Conservation (phyloP, 1,140 invertebrate species). For the Orussus abietinus region DNA sequence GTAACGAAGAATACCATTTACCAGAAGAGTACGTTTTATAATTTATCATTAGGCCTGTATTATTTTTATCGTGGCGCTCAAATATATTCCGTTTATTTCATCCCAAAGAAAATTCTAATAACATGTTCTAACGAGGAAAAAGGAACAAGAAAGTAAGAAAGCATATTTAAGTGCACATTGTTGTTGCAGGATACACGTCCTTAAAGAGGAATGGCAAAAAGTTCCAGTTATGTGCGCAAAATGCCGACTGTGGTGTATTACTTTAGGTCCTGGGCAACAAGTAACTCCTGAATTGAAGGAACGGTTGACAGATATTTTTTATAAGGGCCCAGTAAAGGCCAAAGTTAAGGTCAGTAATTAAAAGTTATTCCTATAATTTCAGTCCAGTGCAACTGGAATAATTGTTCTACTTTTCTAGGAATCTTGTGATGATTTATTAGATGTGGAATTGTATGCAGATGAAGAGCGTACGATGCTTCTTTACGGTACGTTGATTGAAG, state of each 20-base stretch:
- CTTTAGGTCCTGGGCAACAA: neutral
- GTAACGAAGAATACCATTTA: conserved; percentile 58
- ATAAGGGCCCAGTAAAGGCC: too few relatives aligned
- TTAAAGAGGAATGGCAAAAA: conserved; percentile 31
- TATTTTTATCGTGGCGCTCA: neutral
- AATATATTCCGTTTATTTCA: neutral
- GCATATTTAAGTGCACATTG: too few relatives aligned
- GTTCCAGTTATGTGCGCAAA: conserved; percentile 29
- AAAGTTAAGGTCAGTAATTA: conserved; percentile 23
- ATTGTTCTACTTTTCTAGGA: conserved; percentile 19
- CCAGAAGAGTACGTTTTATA: conserved; percentile 20
- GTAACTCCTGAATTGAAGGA: conserved; percentile 3
- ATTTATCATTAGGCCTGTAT: neutral
- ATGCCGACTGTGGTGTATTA: conserved; percentile 28
- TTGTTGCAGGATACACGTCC: conserved; percentile 20
- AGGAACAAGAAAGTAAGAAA: too few relatives aligned
- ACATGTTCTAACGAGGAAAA: too few relatives aligned
- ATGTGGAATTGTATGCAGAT: conserved; percentile 26
- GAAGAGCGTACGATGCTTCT: conserved; percentile 14
- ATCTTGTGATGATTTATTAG: neutral
- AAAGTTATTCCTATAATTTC: conserved; percentile 3
- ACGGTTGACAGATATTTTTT: conserved; percentile 10
- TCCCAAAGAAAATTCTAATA: neutral
- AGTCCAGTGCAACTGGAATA: neutral
- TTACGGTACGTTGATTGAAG: conserved; percentile 22